Evolutionary conservation across 2,113 vertebrate species (phyloP).

Genomic region (Electrona antarctica): DNA sequence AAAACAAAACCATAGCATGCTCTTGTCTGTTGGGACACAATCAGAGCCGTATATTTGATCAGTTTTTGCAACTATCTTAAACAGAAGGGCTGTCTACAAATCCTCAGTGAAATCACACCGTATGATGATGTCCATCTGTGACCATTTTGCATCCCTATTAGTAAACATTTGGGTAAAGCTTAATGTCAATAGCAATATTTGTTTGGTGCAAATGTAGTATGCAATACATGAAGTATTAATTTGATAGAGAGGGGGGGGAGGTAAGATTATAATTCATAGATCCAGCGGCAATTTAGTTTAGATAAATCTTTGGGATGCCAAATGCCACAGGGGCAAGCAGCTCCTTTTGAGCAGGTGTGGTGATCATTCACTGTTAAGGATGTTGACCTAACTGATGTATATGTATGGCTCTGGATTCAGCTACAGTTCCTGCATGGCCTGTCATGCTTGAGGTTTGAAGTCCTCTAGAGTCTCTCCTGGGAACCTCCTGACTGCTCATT

Average conservation of each 20-base stretch:
- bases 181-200: no score
- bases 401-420: conserved; percentile 57
- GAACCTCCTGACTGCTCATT: conserved; percentile 22
- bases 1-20: conserved; percentile 55
- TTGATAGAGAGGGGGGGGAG: no score
- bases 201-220: no score
- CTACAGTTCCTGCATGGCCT: conserved; percentile 62
- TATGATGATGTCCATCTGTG: not conserved
- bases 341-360: not conserved
- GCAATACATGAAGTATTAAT: no score
- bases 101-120: not conserved
- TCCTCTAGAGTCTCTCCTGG: conserved; percentile 33
- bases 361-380: not conserved
- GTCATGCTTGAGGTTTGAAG: conserved; percentile 54
- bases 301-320: conserved; percentile 2
- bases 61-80: conserved; percentile 50
- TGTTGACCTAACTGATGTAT: conserved; percentile 61
- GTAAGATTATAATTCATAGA: no score
- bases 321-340: not conserved
- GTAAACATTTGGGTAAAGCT: not conserved
- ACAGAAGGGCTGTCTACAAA: not conserved
- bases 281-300: not conserved
- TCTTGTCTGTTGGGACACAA: conserved; percentile 41
- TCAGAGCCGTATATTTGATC: conserved; percentile 62
- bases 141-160: conserved; percentile 3